Percentiles rank a stretch among this genome's conserved stretches.
Evolutionary conservation across 37 sponge, comb jelly and placozoan species (phyloP).

Genomic region (Chondrilla cf. caribensis): DNA sequence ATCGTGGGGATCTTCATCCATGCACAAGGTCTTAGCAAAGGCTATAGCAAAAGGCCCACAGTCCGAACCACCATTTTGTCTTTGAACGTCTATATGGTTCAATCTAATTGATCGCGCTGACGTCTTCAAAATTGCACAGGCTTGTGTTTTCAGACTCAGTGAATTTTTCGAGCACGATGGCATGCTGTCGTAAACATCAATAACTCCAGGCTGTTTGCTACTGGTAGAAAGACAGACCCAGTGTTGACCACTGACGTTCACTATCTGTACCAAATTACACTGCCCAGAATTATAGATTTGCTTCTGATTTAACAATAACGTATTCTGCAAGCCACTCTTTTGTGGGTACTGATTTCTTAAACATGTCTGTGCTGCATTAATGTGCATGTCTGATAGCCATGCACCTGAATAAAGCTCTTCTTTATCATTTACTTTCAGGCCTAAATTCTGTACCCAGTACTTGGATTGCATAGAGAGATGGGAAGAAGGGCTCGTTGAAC

Average conservation of each 20-base stretch:
- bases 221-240: background rate
- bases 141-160: background rate
- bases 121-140: background rate
- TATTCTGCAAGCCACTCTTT: background rate
- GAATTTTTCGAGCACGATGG: background rate
- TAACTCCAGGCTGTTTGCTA: background rate
- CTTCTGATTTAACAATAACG: background rate
- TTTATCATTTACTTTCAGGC: no score
- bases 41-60: constrained; percentile 15
- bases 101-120: background rate
- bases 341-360: background rate
- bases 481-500: no score
- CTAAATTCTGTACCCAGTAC: no score
- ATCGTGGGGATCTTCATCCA: background rate
- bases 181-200: background rate
- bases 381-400: constrained; percentile 11
- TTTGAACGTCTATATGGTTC: background rate
- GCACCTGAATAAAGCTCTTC: no score
- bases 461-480: no score
- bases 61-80: background rate
- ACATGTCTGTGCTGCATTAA: background rate
- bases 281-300: background rate
- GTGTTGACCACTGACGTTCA: background rate
- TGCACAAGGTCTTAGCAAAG: background rate
- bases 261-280: background rate